Base-by-base conservation (phyloP, 2,888 invertebrate species). In the Agonopterix arenella region DNA sequence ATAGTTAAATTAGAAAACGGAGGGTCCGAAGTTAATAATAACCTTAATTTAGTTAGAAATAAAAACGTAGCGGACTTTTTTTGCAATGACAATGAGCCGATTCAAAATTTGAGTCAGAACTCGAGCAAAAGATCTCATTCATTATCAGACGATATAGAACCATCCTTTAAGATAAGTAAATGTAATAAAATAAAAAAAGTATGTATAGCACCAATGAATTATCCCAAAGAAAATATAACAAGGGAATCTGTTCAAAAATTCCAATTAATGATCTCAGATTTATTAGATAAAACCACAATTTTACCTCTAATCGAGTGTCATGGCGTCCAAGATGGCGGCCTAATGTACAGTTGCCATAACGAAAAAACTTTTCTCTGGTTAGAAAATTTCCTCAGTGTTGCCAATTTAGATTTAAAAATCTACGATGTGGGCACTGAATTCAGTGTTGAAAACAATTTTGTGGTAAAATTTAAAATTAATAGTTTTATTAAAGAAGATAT, bases 221-320 rank as follows among this genome's bases (percentile, higher is more conserved):
- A 64, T 52, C 62, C 62, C 3, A 37, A 49, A 8, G 48, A 52
- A 36, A 59, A 11, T 43, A 43, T 76, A 0, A 53, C 44, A 28
- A 8, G 44, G 7, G 58, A 59, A 2, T 36, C 46, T 0, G 52
- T 63, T 2, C 60, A 57, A 49, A 43, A 50, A 8, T 48, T 73
- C 37, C 70, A 72, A 62, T 59, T 44, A 11, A 41, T 55, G 8
- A 60, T 79, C 11, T 60, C 62, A 8, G 43, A 61, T 0, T 50
- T 60, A 43, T 64, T 82, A 51, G 59, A 66, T 7, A 47, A 58
- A 2, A 28, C 45, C 0, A 46, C 53, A 9, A 53, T 58, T 8
- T 56, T 78, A 48, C 80, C 82, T 1, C 47, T 66, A 11, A 55
- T 83, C 0, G 70, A 76, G 53, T 82, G 79, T 56, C 65, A 74